A percentile compares a stretch with the other conserved stretches of the same genome.
Evolutionary conservation across 2,888 invertebrate genomes (phyloP).

Genomic region (Platynereis dumerilii): DNA sequence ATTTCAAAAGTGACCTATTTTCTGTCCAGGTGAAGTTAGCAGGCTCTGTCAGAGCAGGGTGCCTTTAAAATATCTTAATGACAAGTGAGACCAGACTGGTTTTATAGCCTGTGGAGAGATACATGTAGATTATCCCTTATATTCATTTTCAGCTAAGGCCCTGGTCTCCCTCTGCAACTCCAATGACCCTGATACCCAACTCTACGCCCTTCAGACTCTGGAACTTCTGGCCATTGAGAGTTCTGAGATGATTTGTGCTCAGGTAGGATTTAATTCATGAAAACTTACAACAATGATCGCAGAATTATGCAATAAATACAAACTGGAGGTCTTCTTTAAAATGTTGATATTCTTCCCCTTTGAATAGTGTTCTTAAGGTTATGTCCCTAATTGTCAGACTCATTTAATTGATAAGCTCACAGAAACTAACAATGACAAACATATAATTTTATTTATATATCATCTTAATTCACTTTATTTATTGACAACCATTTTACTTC

Average conservation of each 20-base stretch:
- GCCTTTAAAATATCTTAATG: no score
- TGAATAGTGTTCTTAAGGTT: not conserved
- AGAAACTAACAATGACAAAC: no score
- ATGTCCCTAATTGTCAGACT: no score
- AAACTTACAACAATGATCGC: not conserved
- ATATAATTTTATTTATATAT: no score
- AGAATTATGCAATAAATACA: not conserved
- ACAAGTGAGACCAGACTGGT: no score
- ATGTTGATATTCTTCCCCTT: not conserved
- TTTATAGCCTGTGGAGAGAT: no score
- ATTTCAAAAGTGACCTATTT: no score
- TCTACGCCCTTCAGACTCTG: constrained; percentile 53
- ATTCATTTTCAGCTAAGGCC: constrained; percentile 48
- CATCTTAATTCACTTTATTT: no score
- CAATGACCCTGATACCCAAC: constrained; percentile 52
- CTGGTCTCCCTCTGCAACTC: constrained; percentile 49
- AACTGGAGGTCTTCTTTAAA: not conserved
- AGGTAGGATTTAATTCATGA: constrained; percentile 47
- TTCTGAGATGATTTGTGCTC: constrained; percentile 55
- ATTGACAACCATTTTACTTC: constrained; percentile 26
- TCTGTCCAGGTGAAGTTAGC: no score
- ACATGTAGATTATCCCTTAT: no score
- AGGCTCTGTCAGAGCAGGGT: no score
- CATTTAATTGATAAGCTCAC: no score
- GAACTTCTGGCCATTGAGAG: constrained; percentile 59